Percentiles rank a stretch among this genome's conserved stretches.
Conservation (phyloP, 2,113 vertebrate species). For the Andinoacara biseriatus region DNA sequence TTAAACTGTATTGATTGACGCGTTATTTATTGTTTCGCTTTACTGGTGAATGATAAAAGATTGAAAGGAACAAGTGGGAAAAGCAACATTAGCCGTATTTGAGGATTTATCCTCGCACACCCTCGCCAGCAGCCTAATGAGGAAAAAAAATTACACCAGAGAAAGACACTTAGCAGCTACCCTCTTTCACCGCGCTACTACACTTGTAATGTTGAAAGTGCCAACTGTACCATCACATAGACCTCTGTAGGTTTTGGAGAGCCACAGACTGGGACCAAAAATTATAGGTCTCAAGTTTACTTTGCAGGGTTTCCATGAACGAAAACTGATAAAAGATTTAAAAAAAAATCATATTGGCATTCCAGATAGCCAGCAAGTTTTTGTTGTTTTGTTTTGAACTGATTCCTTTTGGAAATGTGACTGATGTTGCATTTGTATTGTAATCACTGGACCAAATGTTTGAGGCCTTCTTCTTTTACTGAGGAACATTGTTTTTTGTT, state of each 20-base stretch:
- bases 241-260: conserved; percentile 14
- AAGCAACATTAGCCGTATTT: neutral
- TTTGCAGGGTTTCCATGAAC: neutral
- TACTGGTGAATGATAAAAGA: neutral
- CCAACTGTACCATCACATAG: conserved; percentile 40
- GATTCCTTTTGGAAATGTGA: conserved; percentile 30
- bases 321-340: neutral
- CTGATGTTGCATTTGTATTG: conserved; percentile 19
- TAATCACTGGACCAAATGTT: conserved; percentile 61
- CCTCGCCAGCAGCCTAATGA: conserved; percentile 8
- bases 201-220: conserved; percentile 56
- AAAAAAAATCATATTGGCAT: conserved; percentile 26
- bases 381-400: neutral
- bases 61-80: neutral
- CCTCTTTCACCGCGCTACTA: neutral
- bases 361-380: conserved; percentile 10
- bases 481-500: conserved; percentile 15
- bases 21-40: conserved; percentile 9
- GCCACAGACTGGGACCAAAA: conserved; percentile 33
- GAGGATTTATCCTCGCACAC: neutral
- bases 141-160: neutral
- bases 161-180: conserved; percentile 13
- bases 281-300: conserved; percentile 19
- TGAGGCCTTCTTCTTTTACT: conserved; percentile 56
- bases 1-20: neutral